These are phyloP conservation scores for Triplophysa dalaica DNA, from an alignment of 2,113 vertebrate species.

Conservation along the genomic window DNA sequence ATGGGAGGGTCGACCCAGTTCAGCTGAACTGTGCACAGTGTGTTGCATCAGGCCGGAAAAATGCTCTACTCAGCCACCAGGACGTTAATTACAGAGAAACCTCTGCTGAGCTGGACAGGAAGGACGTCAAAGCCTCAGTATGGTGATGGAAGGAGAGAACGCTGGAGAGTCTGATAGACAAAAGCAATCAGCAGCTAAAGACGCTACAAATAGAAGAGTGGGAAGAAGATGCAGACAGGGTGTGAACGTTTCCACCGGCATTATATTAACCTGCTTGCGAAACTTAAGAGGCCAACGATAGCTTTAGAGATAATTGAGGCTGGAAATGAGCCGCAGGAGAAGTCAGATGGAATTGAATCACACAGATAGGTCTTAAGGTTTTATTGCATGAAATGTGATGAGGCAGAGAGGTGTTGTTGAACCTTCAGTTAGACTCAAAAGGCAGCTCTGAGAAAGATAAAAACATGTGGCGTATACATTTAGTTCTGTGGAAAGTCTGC, in stretches of 20 bases:
- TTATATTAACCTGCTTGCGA: conserved; percentile 23
- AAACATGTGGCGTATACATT: not conserved
- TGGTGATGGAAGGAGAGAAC: conserved; percentile 28
- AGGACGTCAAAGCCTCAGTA: conserved; percentile 58
- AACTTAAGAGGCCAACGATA: conserved; percentile 11
- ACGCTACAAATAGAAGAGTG: conserved; percentile 13
- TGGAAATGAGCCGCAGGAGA: not conserved
- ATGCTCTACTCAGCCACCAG: conserved; percentile 75
- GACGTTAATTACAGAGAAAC: conserved; percentile 75
- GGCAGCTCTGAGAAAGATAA: not conserved
- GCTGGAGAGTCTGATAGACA: not conserved
- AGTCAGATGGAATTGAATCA: not conserved
- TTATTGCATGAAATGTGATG: not conserved
- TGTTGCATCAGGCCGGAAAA: conserved; percentile 76
- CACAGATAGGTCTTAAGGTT: not conserved
- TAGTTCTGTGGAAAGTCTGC: conserved; percentile 24
- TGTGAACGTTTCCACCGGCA: conserved; percentile 15
- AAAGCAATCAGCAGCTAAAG: not conserved
- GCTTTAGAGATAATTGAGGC: not conserved
- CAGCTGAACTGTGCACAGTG: conserved; percentile 15
- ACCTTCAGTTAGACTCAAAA: not conserved
- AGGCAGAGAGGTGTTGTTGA: not conserved
- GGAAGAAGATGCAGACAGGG: conserved; percentile 28
- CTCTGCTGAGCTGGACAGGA: conserved; percentile 74
- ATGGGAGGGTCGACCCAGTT: conserved; percentile 42